Evolutionary conservation across 2,888 invertebrate genomes (phyloP), one percentile per base, ranked within the genome.

Genomic region (Habroteleia sp.): DNA sequence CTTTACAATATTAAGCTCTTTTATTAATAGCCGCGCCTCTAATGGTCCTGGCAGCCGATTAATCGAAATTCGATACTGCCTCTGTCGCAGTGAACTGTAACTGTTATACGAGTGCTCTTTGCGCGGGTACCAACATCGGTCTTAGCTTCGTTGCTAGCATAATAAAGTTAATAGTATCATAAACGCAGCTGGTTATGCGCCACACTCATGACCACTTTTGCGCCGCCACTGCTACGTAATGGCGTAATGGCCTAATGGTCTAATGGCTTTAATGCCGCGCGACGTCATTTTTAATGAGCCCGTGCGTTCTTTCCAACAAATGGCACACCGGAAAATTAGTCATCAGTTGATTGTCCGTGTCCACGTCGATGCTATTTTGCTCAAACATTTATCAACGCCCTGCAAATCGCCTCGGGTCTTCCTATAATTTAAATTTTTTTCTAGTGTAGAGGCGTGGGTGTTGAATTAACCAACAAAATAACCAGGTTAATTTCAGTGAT

Each of bases 61-160:
- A 87, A 88, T 88, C 85, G 87, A 87, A 86, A 87, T 87, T 87
- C 87, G 85, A 88, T 88, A 85, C 80, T 76, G 78, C 74, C 69
- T 46, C 50, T 58, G 60, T 56, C 42, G 69, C 63, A 41, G 48
- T 8, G 56, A 48, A 50, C 60, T 60, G 62, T 62, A 62, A 74
- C 69, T 73, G 69, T 74, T 52, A 39, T 44, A 31, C 50, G 66
- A 52, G 66, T 46, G 66, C 62, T 42, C 63, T 62, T 54, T 46
- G 62, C 35, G 20, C 65, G 23, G 20, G 37, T 8, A 58, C 46
- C 60, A 73, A 46, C 73, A 76, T 69, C 65, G 78, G 79, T 82
- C 81, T 82, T 79, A 77, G 77, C 68, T 78, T 69, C 66, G n/a
- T 31, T 44, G 68, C 75, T 66, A 50, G 71, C 68, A 76, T 82